Evolutionary conservation across 64 coral and sea anemone species (phyloP).

Genomic region (Pocillopora damicornis): DNA sequence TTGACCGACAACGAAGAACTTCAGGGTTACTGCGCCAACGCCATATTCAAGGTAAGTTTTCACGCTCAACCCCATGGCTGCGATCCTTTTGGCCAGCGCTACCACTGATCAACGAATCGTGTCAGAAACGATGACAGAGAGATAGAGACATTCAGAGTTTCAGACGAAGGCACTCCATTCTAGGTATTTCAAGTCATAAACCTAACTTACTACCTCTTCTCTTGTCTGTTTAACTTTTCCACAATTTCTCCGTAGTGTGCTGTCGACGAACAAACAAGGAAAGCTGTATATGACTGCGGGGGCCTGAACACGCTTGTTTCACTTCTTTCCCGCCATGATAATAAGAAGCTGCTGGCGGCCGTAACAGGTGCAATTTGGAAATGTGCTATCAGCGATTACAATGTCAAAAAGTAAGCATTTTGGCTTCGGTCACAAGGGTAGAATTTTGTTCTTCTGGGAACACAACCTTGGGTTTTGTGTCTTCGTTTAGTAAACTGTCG

Average conservation of each 20-base stretch:
- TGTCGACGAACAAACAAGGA: constrained; percentile 75
- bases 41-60: constrained; percentile 80
- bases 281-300: constrained; percentile 60
- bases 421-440: no score
- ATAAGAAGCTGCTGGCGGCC: constrained; percentile 66
- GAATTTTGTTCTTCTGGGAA: no score
- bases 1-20: constrained; percentile 71
- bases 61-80: neutral
- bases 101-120: no score
- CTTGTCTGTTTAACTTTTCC: neutral
- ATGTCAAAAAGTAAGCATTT: constrained; percentile 57
- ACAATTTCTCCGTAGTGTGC: constrained; percentile 56
- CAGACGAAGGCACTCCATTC: no score
- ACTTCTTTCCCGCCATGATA: constrained; percentile 62
- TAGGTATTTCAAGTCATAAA: no score
- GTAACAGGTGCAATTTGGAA: constrained; percentile 93
- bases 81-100: neutral
- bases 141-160: no score
- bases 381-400: constrained; percentile 68
- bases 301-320: constrained; percentile 69
- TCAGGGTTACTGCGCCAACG: constrained; percentile 80
- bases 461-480: no score
- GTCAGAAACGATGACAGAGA: no score
- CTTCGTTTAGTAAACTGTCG: no score
- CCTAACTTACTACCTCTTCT: no score